Percentiles rank a stretch among this genome's conserved stretches.
Evolutionary conservation across 2,113 vertebrate genomes (phyloP).

Genomic region (Phoenicopterus ruber): DNA sequence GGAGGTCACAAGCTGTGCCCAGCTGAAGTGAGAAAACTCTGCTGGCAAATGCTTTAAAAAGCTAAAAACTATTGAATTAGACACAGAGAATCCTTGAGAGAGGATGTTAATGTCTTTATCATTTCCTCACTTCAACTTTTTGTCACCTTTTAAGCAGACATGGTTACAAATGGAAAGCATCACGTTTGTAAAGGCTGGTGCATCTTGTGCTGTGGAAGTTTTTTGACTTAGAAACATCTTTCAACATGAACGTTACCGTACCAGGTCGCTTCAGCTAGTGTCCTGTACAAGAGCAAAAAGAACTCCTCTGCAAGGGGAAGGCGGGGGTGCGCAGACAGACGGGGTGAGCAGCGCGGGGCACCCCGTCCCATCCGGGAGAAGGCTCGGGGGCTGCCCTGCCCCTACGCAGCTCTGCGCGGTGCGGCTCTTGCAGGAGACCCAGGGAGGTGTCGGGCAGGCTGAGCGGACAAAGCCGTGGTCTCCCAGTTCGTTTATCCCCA

Average conservation of each 20-base stretch:
- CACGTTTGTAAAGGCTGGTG: neutral
- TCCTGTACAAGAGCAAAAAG: neutral
- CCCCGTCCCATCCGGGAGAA: neutral
- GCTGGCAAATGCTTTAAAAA: constrained; percentile 4
- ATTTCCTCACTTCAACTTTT: neutral
- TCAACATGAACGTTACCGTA: rapidly evolving
- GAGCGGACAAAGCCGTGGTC: rapidly evolving
- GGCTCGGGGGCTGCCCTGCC: neutral
- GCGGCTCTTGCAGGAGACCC: neutral
- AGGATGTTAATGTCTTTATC: neutral
- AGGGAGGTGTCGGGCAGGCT: neutral
- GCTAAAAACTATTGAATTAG: neutral
- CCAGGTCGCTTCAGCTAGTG: neutral
- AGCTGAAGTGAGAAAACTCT: neutral
- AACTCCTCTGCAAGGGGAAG: neutral
- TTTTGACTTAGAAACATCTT: neutral
- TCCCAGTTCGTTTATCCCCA: rapidly evolving
- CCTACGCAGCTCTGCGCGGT: rapidly evolving
- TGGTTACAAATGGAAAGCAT: neutral
- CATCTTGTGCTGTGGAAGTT: neutral
- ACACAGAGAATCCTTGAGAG: neutral
- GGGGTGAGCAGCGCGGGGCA: neutral
- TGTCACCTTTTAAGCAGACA: neutral
- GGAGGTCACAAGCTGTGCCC: constrained; percentile 14
- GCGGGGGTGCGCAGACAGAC: neutral